Percentiles rank a stretch among this genome's conserved stretches.
Evolutionary conservation across 1,140 invertebrate genomes (phyloP).

Genomic region (Drosophila cardini): DNA sequence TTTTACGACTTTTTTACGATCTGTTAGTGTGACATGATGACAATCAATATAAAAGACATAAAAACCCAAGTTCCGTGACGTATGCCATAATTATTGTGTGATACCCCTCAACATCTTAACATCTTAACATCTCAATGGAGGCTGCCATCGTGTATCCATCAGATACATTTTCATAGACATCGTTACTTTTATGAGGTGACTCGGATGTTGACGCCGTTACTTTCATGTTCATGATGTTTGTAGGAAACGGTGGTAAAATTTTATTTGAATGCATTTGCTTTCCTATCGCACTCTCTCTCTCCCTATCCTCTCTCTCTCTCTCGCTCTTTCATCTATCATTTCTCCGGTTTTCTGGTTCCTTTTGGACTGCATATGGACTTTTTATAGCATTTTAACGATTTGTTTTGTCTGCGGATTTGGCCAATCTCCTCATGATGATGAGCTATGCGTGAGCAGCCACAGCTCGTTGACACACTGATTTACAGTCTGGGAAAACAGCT

Average conservation of each 20-base stretch:
- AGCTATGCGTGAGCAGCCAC: conserved; percentile 43
- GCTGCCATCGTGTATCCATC: conserved; percentile 59
- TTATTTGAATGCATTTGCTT: conserved; percentile 78
- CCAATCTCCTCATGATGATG: conserved; percentile 53
- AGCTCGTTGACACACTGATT: conserved; percentile 66
- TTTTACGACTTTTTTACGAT: conserved; percentile 84
- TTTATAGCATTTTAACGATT: conserved; percentile 84
- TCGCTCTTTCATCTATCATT: too few relatives aligned
- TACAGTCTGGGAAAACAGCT: conserved; percentile 45
- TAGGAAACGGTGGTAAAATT: conserved; percentile 80
- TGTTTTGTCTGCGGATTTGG: conserved; percentile 80
- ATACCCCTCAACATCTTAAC: conserved; percentile 50
- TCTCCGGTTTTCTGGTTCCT: too few relatives aligned
- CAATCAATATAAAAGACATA: conserved; percentile 83
- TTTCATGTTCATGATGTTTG: conserved; percentile 70
- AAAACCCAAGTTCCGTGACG: conserved; percentile 81
- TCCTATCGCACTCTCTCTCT: conserved; percentile 17
- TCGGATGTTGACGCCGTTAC: conserved; percentile 67
- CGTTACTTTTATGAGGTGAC: conserved; percentile 82
- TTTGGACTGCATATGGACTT: conserved; percentile 65
- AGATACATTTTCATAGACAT: conserved; percentile 71
- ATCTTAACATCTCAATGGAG: conserved; percentile 18
- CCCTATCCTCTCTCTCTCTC: not conserved
- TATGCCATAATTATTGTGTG: conserved; percentile 82
- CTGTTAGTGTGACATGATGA: conserved; percentile 82